Evolutionary conservation across 1,140 invertebrate species (phyloP).

Genomic region (Alviniconcha marisindica): DNA sequence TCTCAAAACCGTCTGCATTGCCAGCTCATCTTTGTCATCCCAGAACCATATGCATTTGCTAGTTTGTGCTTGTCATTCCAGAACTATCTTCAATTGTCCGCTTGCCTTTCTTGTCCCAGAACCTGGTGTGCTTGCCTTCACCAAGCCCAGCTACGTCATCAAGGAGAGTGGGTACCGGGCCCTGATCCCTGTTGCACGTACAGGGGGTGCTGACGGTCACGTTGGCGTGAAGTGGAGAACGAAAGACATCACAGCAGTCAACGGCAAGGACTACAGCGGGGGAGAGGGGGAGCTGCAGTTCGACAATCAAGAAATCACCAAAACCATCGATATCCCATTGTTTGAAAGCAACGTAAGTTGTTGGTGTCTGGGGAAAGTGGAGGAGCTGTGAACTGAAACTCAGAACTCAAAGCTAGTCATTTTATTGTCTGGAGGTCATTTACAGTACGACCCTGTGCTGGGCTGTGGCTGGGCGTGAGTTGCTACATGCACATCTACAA

Average conservation of each 20-base stretch:
- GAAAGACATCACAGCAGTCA: constrained; percentile 80
- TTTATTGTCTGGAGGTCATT: too few species aligned
- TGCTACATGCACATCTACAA: too few species aligned
- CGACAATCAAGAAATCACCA: constrained; percentile 79
- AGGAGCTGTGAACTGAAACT: too few species aligned
- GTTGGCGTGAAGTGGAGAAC: constrained; percentile 81
- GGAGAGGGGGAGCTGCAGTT: constrained; percentile 79
- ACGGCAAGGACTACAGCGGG: constrained; percentile 79
- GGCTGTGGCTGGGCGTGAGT: too few species aligned
- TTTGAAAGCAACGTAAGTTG: constrained; percentile 65
- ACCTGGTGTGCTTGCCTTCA: constrained; percentile 81
- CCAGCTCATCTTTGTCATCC: too few species aligned
- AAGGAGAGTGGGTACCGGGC: constrained; percentile 81
- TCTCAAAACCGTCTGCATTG: too few species aligned
- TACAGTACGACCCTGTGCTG: too few species aligned
- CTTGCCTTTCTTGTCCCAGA: constrained; percentile 77
- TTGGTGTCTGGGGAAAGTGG: too few species aligned
- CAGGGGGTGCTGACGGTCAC: constrained; percentile 81
- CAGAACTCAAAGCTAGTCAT: too few species aligned
- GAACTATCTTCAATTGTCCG: too few species aligned
- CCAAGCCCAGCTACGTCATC: constrained; percentile 81
- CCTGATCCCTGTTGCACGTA: constrained; percentile 78
- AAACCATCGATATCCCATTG: constrained; percentile 80
- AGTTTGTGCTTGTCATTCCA: too few species aligned
- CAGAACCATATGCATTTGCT: too few species aligned